A percentile compares a stretch with the other conserved stretches of the same genome.
phyloP scores from a whole-genome alignment of 2,797 vertebrate genomes.

The Alca torda region DNA sequence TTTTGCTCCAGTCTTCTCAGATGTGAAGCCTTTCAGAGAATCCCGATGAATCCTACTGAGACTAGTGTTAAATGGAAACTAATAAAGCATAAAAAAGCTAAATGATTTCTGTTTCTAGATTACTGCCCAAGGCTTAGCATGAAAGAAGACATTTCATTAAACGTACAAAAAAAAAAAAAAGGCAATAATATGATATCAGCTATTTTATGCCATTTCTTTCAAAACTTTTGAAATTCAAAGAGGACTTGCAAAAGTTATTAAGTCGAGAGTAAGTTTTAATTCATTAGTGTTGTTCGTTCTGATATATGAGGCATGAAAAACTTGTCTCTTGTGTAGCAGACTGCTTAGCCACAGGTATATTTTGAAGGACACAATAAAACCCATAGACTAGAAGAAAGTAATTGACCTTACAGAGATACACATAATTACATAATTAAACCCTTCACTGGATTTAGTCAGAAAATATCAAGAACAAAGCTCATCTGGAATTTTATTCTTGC shows the following conservation, averaged over 20 bases:
- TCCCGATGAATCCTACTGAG: neutral
- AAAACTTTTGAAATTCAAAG: neutral
- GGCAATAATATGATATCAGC: neutral
- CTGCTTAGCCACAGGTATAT: neutral
- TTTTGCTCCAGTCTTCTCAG: neutral
- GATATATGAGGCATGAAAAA: neutral
- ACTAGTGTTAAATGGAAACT: neutral
- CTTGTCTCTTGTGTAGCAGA: neutral
- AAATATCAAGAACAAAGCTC: neutral
- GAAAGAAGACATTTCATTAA: neutral
- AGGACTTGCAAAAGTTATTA: neutral
- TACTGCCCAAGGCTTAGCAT: neutral
- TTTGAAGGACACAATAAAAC: neutral
- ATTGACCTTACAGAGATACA: neutral
- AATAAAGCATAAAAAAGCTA: neutral
- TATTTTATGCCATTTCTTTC: neutral
- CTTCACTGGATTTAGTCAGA: neutral
- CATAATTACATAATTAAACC: neutral
- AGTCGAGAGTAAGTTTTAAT: neutral
- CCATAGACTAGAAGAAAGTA: neutral
- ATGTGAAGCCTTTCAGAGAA: neutral
- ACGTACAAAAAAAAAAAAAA: neutral
- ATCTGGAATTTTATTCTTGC: neutral
- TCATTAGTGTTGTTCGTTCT: neutral
- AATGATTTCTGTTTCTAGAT: neutral